These are phyloP conservation scores for Eilema griseolum DNA, from an alignment of 2,888 invertebrate species.

Conservation along the genomic window DNA sequence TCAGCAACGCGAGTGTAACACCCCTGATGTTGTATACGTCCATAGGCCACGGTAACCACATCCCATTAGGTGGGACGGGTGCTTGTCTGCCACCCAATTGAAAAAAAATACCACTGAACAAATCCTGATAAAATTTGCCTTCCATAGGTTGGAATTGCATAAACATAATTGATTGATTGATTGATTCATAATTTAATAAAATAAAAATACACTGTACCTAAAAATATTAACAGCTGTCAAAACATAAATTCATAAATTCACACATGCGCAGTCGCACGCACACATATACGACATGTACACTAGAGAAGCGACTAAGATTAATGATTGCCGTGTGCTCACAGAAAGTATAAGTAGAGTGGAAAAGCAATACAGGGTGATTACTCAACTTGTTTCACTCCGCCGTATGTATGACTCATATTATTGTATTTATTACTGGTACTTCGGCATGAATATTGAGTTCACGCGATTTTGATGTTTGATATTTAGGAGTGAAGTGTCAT, in stretches of 20 bases:
- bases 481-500: background rate
- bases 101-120: too few species aligned
- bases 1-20: too few species aligned
- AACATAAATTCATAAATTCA: background rate
- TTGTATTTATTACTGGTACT: background rate
- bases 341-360: slow-evolving; percentile 37
- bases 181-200: background rate
- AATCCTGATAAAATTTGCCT: too few species aligned
- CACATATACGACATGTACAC: background rate
- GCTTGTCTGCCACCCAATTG: too few species aligned
- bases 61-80: too few species aligned
- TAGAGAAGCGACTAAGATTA: slow-evolving; percentile 57
- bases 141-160: too few species aligned
- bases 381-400: slow-evolving; percentile 35
- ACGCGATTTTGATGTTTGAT: background rate
- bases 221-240: background rate
- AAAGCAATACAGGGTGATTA: slow-evolving; percentile 44
- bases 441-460: background rate
- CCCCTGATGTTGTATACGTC: too few species aligned
- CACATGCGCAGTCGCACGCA: background rate
- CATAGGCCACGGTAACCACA: too few species aligned
- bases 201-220: background rate
- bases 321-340: slow-evolving; percentile 52
- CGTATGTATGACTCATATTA: background rate
- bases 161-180: too few species aligned